Evolutionary conservation across 2,888 invertebrate genomes (phyloP).

Genomic region (Melanostoma mellinum): DNA sequence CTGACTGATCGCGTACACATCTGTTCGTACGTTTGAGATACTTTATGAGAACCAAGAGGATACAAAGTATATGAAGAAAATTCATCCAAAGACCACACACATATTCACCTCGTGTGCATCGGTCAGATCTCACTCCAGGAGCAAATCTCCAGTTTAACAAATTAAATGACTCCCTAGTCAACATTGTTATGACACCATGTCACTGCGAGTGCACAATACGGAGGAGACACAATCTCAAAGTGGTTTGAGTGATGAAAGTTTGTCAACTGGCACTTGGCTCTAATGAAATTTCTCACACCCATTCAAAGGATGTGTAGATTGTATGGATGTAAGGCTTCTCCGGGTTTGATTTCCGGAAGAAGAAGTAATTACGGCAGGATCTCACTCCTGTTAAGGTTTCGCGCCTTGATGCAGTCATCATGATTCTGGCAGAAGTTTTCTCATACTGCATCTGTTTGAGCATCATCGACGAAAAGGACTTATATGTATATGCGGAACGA

Average conservation of each 20-base stretch:
- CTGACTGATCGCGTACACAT: conserved; percentile 50
- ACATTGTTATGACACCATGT: conserved; percentile 71
- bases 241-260: conserved; percentile 36
- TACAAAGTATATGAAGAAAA: conserved; percentile 30
- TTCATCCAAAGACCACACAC: conserved; percentile 50
- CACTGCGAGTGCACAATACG: conserved; percentile 35
- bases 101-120: conserved; percentile 3
- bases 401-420: conserved; percentile 71
- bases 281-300: conserved; percentile 68
- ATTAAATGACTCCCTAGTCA: conserved; percentile 81
- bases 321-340: conserved; percentile 20
- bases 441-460: conserved; percentile 1
- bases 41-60: conserved; percentile 17
- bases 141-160: conserved; percentile 81
- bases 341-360: conserved; percentile 55
- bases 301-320: neutral
- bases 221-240: conserved; percentile 13
- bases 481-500: conserved; percentile 37
- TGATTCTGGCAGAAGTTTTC: conserved; percentile 13
- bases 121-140: conserved; percentile 47
- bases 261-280: conserved; percentile 55
- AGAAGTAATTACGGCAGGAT: conserved; percentile 62
- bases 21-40: conserved; percentile 40
- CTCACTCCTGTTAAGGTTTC: conserved; percentile 38
- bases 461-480: conserved; percentile 48